These are phyloP conservation scores for Columbina picui DNA, from an alignment of 2,113 vertebrate genomes.

Conservation along the genomic window DNA sequence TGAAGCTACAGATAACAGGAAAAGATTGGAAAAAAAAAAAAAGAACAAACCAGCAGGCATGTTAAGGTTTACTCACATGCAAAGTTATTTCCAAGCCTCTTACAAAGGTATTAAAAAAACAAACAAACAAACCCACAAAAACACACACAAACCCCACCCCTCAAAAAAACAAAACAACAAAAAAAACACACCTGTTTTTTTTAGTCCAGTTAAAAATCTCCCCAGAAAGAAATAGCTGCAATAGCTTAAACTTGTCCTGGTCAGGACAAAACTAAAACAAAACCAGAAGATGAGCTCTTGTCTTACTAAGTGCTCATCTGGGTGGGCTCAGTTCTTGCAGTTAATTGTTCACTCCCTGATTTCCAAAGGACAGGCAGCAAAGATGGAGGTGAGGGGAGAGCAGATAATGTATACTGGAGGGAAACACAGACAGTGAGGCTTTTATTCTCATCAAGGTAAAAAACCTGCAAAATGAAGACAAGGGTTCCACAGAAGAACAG, in stretches of 20 bases:
- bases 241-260: background rate
- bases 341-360: background rate
- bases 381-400: background rate
- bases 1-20: background rate
- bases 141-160: no score
- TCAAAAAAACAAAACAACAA: background rate
- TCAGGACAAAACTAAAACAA: background rate
- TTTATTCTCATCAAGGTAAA: background rate
- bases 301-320: background rate
- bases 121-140: no score
- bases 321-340: background rate
- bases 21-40: background rate
- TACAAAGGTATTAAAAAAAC: background rate
- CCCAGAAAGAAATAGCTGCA: background rate
- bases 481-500: background rate
- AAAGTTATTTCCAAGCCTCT: background rate
- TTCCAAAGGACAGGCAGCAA: background rate
- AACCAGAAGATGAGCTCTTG: background rate
- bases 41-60: background rate
- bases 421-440: background rate
- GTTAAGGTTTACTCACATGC: background rate
- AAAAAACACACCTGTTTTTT: background rate
- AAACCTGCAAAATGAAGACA: background rate
- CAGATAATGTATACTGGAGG: background rate
- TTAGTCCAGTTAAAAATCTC: background rate